Evolutionary conservation across 64 coral and sea anemone genomes (phyloP), one percentile per base, ranked within the genome.

Genomic region (Actinia tenebrosa): DNA sequence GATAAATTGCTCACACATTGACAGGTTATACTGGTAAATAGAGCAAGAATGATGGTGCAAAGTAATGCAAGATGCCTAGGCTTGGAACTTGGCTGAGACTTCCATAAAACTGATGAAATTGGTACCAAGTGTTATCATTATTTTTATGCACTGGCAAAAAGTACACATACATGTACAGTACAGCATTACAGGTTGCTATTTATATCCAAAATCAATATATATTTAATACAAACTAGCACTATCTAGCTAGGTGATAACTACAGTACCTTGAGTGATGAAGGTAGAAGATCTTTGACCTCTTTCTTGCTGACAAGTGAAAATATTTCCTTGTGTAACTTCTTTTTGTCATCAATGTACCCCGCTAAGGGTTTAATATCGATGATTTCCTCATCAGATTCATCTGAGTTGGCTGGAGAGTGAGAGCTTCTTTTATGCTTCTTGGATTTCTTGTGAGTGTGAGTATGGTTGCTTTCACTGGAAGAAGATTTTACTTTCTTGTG

Each of bases 281-380:
- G 94, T 47, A 96, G 85, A 85, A 96, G 83, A 64, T 77, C 81
- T 69, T 96, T 96, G 22, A 96, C 80, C 79, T 96, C 94, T 42
- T 92, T 96, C 60, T 96, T 96, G 84, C 84, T 55, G 26, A 96
- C 71, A 54, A 96, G 84, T 22, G 79, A 88, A 81, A 96, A 96
- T 47, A 96, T 87, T 26, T 96, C 90, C 19, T 19, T 54, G 37
- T 96, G 88, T 45, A 96, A 88, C 80, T 90, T 85, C 19, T 87
- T 66, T 85, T 60, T 86, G 62, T 96, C 52, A 60, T 96, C 84
- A 4, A 96, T 78, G 45, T 90, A 96, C 42, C 86, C 89, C 53
- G 91, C 85, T 10, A 96, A 61, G 7, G 86, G 88, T 80, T 90
- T 92, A 44, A 96, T 93, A 78, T 88, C 80, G 63, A 61, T 13